Base-by-base conservation (phyloP, 2,888 invertebrate genomes). In the Hypena proboscidalis region DNA sequence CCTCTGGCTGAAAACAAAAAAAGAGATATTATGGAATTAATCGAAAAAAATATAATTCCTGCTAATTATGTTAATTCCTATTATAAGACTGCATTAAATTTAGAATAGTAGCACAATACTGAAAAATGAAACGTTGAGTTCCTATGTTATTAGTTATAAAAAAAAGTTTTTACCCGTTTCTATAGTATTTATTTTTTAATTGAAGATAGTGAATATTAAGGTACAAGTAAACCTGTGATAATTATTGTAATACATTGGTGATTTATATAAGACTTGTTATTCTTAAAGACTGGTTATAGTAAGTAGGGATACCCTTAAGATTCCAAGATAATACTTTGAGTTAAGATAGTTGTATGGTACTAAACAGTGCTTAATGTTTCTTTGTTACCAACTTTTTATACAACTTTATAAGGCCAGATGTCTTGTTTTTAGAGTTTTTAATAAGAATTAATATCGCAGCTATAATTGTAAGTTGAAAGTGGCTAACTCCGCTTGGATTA, bases 21-120 rank as follows among this genome's bases (percentile, higher is more conserved):
- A 22, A 34, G 41, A 23, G 41, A 41, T 17, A 30, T 34, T 41
- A 30, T 22, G 41, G 34, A 35, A 5, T 41, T 42, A 30, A 42
- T 30, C 26, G 23, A 36, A 25, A 36, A 42, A 31, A 42, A 19
- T 8, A 30, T 25, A 10, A 42, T n/a, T 36, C 35, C 30, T 31
- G 0, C 25, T 13, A 36, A 23, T 36, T 36, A 35, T 25, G 25
- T 42, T 20, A 13, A 36, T 36, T 29, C 36, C 31, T 43, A 43
- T 43, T 43, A 43, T 15, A 43, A 43, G 21, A 36, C 31, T 20
- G 42, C 42, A 25, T 23, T 42, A 9, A 31, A 25, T 42, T 36
- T 42, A 30, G 42, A 42, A 42, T 42, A 42, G 25, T 42, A 21
- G 19, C 13, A 31, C 25, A 17, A 17, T n/a, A 43, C 31, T 43